phyloP scores from a whole-genome alignment of 2,797 vertebrate species.

The Natrix natrix region DNA sequence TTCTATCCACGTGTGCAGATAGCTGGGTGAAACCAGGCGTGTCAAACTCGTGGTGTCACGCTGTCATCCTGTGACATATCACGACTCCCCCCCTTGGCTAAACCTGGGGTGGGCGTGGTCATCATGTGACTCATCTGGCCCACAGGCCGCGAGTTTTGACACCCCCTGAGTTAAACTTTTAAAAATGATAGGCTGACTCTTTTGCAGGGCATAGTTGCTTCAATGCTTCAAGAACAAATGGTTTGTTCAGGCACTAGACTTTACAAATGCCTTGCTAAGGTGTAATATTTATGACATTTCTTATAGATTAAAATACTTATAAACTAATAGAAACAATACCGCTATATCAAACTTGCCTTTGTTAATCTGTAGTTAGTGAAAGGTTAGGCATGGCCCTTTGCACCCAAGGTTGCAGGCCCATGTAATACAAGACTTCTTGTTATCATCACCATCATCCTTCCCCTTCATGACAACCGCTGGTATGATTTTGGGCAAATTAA shows the following conservation, averaged over 20 bases:
- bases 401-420: not conserved
- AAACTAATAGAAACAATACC: not conserved
- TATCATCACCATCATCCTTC: not conserved
- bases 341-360: not conserved
- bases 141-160: no score
- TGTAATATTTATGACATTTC: not conserved
- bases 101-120: fast-evolving
- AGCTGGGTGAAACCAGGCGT: no score
- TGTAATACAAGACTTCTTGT: not conserved
- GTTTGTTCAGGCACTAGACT: not conserved
- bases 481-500: not conserved
- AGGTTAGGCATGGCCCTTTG: not conserved
- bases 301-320: not conserved
- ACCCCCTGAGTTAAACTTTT: not conserved
- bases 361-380: not conserved
- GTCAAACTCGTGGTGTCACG: no score
- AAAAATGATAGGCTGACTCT: not conserved
- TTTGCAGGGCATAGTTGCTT: not conserved
- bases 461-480: not conserved
- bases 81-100: no score
- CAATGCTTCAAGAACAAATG: not conserved
- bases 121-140: fast-evolving
- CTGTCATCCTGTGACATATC: no score
- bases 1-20: not conserved
- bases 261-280: not conserved